Conservation (phyloP, 1,140 invertebrate genomes). For the Ceratina australensis region DNA sequence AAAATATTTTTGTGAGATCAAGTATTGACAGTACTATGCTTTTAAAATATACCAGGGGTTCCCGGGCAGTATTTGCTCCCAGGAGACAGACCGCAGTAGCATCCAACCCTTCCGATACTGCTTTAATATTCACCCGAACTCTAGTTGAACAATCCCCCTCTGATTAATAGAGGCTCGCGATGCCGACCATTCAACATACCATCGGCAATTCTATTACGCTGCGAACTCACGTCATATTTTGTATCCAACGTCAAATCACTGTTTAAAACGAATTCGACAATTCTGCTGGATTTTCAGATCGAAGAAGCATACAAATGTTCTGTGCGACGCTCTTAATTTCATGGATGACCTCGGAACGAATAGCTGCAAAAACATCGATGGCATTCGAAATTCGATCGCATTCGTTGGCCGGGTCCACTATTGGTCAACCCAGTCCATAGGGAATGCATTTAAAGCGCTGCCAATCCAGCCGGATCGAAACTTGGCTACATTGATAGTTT, state of each 20-base stretch:
- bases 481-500: conserved; percentile 7
- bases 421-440: conserved; percentile 28
- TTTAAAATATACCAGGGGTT: conserved; percentile 39
- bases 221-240: neutral
- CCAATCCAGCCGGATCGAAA: conserved; percentile 10
- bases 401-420: neutral
- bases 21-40: conserved; percentile 44
- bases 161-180: conserved; percentile 66
- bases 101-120: conserved; percentile 67
- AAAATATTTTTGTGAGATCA: conserved; percentile 63
- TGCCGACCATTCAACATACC: neutral
- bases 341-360: neutral
- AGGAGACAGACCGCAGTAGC: conserved; percentile 52
- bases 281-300: neutral
- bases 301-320: neutral
- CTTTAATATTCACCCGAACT: conserved; percentile 72
- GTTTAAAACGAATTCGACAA: neutral
- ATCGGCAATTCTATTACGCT: neutral
- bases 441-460: conserved; percentile 29
- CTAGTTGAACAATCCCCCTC: conserved; percentile 60
- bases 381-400: neutral
- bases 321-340: neutral
- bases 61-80: conserved; percentile 45
- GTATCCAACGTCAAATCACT: neutral
- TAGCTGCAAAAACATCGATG: neutral